phyloP scores from a whole-genome alignment of 2,797 vertebrate species.

The Crypturellus tataupa region DNA sequence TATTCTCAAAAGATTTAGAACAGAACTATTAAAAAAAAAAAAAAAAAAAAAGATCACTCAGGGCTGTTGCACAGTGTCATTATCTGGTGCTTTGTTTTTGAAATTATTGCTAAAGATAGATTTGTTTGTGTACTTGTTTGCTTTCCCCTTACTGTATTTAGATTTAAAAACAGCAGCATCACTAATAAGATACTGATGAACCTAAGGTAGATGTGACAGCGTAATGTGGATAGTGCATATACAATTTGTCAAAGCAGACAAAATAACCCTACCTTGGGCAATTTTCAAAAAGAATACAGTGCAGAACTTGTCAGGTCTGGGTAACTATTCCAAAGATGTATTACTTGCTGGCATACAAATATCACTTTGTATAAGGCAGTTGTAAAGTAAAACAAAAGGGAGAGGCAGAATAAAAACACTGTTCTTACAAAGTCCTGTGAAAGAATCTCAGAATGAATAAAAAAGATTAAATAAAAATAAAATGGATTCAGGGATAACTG shows the following conservation, averaged over 20 bases:
- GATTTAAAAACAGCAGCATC: slow-evolving; percentile 37
- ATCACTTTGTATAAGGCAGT: slow-evolving; percentile 61
- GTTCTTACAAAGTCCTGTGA: background rate
- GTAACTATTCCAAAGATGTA: slow-evolving; percentile 26
- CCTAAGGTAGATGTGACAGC: slow-evolving; percentile 47
- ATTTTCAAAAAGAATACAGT: slow-evolving; percentile 51
- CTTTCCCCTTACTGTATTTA: background rate
- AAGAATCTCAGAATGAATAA: background rate
- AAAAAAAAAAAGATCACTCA: background rate
- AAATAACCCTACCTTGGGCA: slow-evolving; percentile 65
- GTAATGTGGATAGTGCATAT: background rate
- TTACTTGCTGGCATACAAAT: slow-evolving; percentile 59
- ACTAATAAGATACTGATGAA: slow-evolving; percentile 39
- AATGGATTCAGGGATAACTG: background rate
- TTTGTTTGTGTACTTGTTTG: background rate
- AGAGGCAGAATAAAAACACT: background rate
- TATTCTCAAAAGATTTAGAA: slow-evolving; percentile 38
- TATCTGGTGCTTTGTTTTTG: slow-evolving; percentile 22
- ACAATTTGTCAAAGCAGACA: slow-evolving; percentile 45
- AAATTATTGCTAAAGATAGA: background rate
- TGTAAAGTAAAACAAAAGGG: background rate
- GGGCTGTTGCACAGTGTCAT: background rate
- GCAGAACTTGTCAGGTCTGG: slow-evolving; percentile 58
- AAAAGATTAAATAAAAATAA: background rate
- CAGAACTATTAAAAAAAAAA: background rate